These are phyloP conservation scores for Tiaroga cobitis DNA, from an alignment of 2,797 vertebrate genomes.

Conservation along the genomic window DNA sequence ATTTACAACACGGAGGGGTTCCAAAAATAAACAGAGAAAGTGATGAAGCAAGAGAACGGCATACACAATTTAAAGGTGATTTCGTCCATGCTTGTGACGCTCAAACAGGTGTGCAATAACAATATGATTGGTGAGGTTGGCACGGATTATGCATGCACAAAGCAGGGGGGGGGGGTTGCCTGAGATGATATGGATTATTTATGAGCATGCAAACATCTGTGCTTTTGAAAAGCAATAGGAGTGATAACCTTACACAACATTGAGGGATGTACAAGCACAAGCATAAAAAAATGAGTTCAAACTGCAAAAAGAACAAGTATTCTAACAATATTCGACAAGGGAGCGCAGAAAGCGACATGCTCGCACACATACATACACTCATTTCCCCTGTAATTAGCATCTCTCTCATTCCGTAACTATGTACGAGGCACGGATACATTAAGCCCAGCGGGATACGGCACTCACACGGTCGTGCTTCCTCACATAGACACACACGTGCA, in stretches of 20 bases:
- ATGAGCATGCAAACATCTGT: conserved; percentile 36
- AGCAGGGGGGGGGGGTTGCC: not conserved
- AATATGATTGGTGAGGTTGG: not conserved
- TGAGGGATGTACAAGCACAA: not conserved
- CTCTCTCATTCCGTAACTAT: conserved; percentile 25
- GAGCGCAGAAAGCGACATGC: not conserved
- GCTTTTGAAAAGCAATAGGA: not conserved
- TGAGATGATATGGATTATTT: not conserved
- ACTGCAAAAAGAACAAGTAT: conserved; percentile 17
- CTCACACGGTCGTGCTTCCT: conserved; percentile 33
- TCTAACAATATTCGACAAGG: conserved; percentile 5
- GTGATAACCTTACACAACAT: not conserved
- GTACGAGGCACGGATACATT: conserved; percentile 36
- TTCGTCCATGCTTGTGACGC: not conserved
- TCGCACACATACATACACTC: conserved; percentile 2
- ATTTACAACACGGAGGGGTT: conserved; percentile 32
- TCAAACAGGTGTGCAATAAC: conserved; percentile 30
- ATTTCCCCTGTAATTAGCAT: conserved; percentile 42
- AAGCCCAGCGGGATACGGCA: conserved; percentile 26
- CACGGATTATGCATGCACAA: conserved; percentile 9
- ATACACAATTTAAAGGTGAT: not conserved
- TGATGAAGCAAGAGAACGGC: not conserved
- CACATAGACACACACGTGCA: conserved; percentile 36
- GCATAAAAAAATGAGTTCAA: not conserved
- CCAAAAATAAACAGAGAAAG: conserved; percentile 33